Evolutionary conservation across 2,113 vertebrate genomes (phyloP).

Genomic region (Arenaria interpres): DNA sequence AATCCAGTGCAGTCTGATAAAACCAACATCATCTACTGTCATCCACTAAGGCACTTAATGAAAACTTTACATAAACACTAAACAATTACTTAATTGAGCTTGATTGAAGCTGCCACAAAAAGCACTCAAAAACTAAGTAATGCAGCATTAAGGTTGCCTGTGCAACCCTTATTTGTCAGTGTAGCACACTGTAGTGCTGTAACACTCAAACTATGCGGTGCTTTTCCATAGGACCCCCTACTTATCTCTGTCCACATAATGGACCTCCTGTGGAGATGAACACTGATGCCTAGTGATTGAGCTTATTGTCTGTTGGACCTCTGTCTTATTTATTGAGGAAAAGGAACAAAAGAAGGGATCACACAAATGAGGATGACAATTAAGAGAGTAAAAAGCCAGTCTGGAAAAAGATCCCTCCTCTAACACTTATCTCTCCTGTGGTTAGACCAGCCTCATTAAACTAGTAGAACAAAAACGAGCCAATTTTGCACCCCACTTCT

Average conservation of each 20-base stretch:
- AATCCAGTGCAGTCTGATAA: background rate
- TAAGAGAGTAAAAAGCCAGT: background rate
- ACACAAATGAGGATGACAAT: background rate
- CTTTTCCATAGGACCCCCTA: background rate
- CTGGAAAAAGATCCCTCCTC: background rate
- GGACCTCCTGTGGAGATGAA: constrained; percentile 5
- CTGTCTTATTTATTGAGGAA: background rate
- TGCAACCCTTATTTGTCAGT: background rate
- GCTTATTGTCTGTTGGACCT: background rate
- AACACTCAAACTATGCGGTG: background rate
- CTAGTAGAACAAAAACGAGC: background rate
- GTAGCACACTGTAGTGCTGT: background rate
- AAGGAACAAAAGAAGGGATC: constrained; percentile 29
- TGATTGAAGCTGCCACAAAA: background rate
- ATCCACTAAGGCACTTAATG: background rate
- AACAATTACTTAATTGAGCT: background rate
- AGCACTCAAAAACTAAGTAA: background rate
- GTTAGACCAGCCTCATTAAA: background rate
- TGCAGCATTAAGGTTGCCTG: background rate
- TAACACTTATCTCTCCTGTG: background rate
- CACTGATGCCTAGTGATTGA: background rate
- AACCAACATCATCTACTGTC: background rate
- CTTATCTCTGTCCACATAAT: background rate
- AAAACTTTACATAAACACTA: background rate
- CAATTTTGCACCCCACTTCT: background rate